phyloP scores from a whole-genome alignment of 2,113 vertebrate species.

The Colossoma macropomum region DNA sequence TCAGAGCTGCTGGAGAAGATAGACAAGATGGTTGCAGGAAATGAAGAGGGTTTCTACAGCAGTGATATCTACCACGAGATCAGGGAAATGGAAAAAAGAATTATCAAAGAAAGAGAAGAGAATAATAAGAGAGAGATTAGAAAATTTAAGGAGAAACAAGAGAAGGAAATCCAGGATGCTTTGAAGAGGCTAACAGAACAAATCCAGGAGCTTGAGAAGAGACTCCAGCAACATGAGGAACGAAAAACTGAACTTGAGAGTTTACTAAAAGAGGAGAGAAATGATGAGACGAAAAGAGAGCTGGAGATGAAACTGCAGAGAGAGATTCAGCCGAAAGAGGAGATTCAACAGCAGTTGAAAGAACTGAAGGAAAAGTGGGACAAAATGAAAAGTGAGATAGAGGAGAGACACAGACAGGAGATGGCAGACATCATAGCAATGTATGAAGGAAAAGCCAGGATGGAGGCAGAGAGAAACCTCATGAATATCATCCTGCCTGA shows the following conservation, averaged over 20 bases:
- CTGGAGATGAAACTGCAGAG: neutral
- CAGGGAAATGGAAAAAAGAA: neutral
- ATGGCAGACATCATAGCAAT: no score
- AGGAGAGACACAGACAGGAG: neutral
- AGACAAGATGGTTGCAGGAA: neutral
- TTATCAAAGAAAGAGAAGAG: neutral
- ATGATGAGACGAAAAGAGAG: neutral
- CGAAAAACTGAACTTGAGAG: constrained; percentile 2
- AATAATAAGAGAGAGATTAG: neutral
- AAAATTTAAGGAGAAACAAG: neutral
- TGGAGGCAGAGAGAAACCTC: constrained; percentile 18
- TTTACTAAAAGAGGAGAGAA: neutral
- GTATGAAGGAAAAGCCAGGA: neutral
- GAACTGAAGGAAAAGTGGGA: neutral
- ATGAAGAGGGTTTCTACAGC: neutral
- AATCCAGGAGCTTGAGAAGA: constrained; percentile 1
- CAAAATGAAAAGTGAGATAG: neutral
- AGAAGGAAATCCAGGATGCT: neutral
- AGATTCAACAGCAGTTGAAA: neutral
- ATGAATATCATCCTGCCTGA: neutral
- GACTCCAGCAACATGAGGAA: neutral
- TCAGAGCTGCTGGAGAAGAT: neutral
- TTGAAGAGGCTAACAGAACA: neutral
- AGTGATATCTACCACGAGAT: neutral
- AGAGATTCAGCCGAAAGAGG: neutral